These are phyloP conservation scores for Erebia aethiops DNA, from an alignment of 2,888 invertebrate species.

Conservation along the genomic window DNA sequence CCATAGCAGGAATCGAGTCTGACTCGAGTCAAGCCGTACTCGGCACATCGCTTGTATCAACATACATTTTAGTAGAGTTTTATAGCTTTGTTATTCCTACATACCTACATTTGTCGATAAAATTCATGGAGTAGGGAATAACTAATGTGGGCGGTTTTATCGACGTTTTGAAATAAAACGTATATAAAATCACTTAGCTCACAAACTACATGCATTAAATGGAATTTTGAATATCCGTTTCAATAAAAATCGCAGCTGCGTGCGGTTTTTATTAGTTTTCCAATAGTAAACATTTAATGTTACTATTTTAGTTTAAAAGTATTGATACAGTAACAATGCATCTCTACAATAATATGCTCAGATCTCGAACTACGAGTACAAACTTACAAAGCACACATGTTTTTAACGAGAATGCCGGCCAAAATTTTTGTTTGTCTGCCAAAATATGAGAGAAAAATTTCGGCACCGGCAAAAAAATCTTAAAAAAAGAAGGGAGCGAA, in stretches of 20 bases:
- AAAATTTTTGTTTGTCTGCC: slow-evolving; percentile 9
- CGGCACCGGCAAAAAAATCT: slow-evolving; percentile 14
- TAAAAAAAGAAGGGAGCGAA: slow-evolving; percentile 14
- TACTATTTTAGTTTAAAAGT: not conserved
- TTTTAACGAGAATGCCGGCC: slow-evolving; percentile 5
- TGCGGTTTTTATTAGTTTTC: slow-evolving; percentile 14
- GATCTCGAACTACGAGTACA: not conserved
- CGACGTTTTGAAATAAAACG: slow-evolving; percentile 50
- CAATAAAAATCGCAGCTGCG: not conserved
- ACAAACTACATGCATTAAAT: not conserved
- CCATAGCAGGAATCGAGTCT: too few species aligned
- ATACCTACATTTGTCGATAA: slow-evolving; percentile 18
- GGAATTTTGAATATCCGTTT: slow-evolving; percentile 11
- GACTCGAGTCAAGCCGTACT: too few species aligned
- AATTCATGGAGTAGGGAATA: slow-evolving; percentile 19
- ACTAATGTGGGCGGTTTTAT: slow-evolving; percentile 57
- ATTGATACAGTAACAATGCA: not conserved
- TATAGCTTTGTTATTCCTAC: slow-evolving; percentile 24
- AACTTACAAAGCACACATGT: not conserved
- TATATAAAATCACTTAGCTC: slow-evolving; percentile 41
- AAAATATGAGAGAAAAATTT: slow-evolving; percentile 5
- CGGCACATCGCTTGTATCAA: too few species aligned
- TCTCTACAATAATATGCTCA: too few species aligned
- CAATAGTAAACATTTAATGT: not conserved
- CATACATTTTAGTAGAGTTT: slow-evolving; percentile 44